Percentiles rank a stretch among this genome's conserved stretches.
These are phyloP conservation scores for Caenorhabditis parvicauda DNA, from an alignment of 2,888 invertebrate species.

Conservation along the genomic window DNA sequence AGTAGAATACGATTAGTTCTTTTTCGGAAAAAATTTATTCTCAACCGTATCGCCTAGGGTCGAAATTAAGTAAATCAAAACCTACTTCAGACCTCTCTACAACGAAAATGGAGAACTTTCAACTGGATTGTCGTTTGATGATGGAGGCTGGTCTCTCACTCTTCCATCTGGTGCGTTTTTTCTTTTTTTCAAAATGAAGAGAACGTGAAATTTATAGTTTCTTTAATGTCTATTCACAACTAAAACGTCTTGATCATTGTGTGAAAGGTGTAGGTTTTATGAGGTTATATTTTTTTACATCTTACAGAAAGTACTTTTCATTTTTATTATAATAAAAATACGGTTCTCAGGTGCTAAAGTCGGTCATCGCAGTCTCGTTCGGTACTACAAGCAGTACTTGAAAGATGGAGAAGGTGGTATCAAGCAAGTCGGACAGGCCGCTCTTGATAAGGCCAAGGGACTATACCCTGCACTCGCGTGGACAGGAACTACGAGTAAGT, in stretches of 20 bases:
- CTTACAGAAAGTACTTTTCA: no score
- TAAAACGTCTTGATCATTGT: no score
- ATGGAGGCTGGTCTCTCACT: constrained; percentile 77
- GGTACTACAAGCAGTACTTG: constrained; percentile 75
- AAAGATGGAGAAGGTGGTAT: constrained; percentile 30
- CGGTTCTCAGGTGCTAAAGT: constrained; percentile 74
- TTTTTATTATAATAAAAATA: background rate
- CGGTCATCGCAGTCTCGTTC: constrained; percentile 86
- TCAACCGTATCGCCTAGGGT: no score
- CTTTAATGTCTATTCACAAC: no score
- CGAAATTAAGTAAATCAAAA: no score
- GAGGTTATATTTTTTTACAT: no score
- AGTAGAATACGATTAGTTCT: no score
- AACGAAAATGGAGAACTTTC: constrained; percentile 72
- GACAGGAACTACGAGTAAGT: constrained; percentile 80
- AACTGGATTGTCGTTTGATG: constrained; percentile 74
- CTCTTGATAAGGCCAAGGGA: constrained; percentile 60
- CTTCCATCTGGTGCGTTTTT: constrained; percentile 76
- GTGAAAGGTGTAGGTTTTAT: no score
- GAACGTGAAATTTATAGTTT: no score
- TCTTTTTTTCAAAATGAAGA: no score
- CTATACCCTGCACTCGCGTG: constrained; percentile 83
- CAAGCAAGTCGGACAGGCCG: constrained; percentile 32
- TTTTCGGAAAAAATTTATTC: no score
- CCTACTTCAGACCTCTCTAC: no score